phyloP scores from a whole-genome alignment of 2,113 vertebrate species.

The Malurus melanocephalus region DNA sequence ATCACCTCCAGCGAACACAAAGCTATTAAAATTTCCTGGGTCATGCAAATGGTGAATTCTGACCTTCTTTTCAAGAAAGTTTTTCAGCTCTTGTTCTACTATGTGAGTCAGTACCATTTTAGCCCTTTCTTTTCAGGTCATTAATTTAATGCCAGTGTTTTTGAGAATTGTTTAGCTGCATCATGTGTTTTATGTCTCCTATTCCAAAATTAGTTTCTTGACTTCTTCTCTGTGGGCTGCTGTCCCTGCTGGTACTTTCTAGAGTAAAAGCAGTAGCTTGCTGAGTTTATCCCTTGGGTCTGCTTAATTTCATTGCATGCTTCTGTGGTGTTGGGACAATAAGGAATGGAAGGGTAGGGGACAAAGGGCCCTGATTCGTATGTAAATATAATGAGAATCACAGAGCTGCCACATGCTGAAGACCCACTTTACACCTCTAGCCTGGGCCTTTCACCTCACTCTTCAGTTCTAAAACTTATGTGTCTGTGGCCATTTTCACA shows the following conservation, averaged over 20 bases:
- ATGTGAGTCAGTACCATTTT: not conserved
- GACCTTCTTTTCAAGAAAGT: not conserved
- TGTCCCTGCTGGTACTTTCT: not conserved
- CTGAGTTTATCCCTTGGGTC: not conserved
- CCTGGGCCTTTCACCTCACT: not conserved
- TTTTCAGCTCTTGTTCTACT: not conserved
- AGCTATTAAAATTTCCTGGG: slow-evolving; percentile 15
- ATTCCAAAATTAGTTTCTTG: not conserved
- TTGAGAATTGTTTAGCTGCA: not conserved
- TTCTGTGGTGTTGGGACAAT: not conserved
- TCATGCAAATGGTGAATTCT: not conserved
- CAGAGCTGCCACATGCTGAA: not conserved
- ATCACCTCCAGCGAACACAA: not conserved
- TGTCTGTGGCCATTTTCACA: not conserved
- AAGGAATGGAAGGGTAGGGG: not conserved
- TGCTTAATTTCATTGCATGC: not conserved
- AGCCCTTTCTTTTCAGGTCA: slow-evolving; percentile 14
- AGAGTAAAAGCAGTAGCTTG: not conserved
- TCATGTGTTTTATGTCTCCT: not conserved
- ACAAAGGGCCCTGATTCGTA: not conserved
- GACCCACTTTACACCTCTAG: not conserved
- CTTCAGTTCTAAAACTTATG: not conserved
- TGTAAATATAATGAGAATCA: not conserved
- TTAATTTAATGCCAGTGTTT: slow-evolving; percentile 18
- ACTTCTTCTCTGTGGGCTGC: not conserved